A percentile compares a stretch with the other conserved stretches of the same genome.
Evolutionary conservation across 2,888 invertebrate genomes (phyloP).

Genomic region (Gymnocheta viridis): DNA sequence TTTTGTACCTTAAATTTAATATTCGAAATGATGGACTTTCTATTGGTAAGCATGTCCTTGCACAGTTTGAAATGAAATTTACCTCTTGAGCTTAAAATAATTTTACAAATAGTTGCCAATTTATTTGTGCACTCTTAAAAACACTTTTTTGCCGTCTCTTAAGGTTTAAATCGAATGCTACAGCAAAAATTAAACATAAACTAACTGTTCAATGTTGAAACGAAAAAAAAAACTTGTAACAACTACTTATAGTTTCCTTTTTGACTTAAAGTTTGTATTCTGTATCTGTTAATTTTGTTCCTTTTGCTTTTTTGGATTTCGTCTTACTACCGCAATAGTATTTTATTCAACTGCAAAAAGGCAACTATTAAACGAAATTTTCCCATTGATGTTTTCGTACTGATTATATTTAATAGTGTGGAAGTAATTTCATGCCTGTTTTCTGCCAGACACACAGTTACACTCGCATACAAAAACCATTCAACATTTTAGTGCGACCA

Average conservation of each 20-base stretch:
- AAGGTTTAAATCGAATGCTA: constrained; percentile 28
- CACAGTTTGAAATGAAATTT: no score
- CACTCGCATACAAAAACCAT: constrained; percentile 16
- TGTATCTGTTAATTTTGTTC: neutral
- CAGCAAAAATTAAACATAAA: constrained; percentile 4
- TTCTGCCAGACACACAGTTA: neutral
- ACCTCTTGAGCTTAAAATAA: no score
- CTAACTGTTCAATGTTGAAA: constrained; percentile 49
- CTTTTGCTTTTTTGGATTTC: neutral
- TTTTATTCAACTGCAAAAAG: constrained; percentile 48
- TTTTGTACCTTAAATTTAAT: no score
- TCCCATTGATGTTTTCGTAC: constrained; percentile 68
- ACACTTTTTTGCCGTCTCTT: neutral
- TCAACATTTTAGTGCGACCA: constrained; percentile 58
- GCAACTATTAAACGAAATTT: constrained; percentile 51
- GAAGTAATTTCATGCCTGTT: constrained; percentile 68
- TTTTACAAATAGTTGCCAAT: neutral
- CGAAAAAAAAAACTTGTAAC: neutral
- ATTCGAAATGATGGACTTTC: no score
- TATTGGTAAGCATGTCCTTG: no score
- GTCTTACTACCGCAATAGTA: constrained; percentile 18
- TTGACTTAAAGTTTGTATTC: constrained; percentile 7
- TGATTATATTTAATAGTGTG: constrained; percentile 67
- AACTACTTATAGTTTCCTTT: constrained; percentile 45
- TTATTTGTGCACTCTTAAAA: neutral